Percentiles rank a stretch among this genome's conserved stretches.
These are phyloP conservation scores for Sebastes kiyomatsui DNA, from an alignment of 2,797 vertebrate species.

Conservation along the genomic window DNA sequence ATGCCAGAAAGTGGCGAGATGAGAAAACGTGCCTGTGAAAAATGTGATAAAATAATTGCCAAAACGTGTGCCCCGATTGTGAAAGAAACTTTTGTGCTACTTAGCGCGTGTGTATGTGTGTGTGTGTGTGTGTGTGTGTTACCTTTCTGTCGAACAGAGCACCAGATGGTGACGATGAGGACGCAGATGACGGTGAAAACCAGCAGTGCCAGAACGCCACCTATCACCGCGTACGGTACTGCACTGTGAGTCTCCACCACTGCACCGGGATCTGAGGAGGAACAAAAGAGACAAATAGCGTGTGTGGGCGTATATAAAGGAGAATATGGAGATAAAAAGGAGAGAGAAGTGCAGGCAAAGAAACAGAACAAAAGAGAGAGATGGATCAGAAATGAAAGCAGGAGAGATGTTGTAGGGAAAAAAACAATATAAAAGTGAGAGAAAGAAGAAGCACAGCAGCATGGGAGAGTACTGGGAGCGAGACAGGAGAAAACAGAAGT, in stretches of 20 bases:
- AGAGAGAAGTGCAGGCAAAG: constrained; percentile 18
- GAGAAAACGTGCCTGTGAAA: constrained; percentile 19
- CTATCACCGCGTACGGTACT: constrained; percentile 91
- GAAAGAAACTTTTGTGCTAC: constrained; percentile 6
- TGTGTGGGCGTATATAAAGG: constrained; percentile 10
- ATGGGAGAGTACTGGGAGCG: constrained; percentile 19
- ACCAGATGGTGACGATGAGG: constrained; percentile 93
- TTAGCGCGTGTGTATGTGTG: background rate
- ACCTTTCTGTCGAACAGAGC: constrained; percentile 94
- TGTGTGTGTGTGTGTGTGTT: constrained; percentile 49
- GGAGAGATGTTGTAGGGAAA: background rate
- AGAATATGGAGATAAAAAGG: constrained; percentile 20
- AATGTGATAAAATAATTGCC: constrained; percentile 31
- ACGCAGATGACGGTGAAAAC: constrained; percentile 93
- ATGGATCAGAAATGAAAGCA: constrained; percentile 41
- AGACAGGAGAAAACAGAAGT: constrained; percentile 49
- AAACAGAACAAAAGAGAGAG: constrained; percentile 27
- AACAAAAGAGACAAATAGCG: constrained; percentile 35
- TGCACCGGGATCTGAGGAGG: constrained; percentile 87
- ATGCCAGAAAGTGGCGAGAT: constrained; percentile 14
- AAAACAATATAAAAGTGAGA: constrained; percentile 21
- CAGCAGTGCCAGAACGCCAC: constrained; percentile 90
- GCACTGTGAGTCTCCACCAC: constrained; percentile 91
- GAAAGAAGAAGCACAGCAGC: constrained; percentile 2
- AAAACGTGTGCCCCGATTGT: background rate